phyloP scores from a whole-genome alignment of 2,888 invertebrate genomes.

The Lasius fuliginosus region DNA sequence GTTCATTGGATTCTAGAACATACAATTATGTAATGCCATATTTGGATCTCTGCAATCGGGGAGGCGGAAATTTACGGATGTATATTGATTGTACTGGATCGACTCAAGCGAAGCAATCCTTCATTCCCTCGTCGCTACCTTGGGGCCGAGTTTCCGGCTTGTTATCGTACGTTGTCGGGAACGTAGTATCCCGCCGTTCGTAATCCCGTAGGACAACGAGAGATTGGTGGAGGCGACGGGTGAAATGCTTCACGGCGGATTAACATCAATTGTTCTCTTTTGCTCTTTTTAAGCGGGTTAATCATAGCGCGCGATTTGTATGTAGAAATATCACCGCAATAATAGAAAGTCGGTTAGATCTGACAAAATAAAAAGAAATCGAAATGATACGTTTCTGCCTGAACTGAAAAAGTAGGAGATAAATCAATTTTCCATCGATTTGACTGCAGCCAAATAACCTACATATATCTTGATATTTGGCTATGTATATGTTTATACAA shows the following conservation, averaged over 20 bases:
- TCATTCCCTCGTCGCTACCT: conserved; percentile 51
- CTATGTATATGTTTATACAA: background rate
- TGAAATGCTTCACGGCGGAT: conserved; percentile 38
- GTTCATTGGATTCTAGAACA: conserved; percentile 36
- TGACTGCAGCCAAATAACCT: background rate
- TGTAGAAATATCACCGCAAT: conserved; percentile 9
- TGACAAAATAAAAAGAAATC: background rate
- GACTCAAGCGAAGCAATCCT: conserved; percentile 48
- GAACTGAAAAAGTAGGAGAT: background rate
- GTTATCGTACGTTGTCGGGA: conserved; percentile 55
- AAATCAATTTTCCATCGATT: background rate
- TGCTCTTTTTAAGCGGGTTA: background rate
- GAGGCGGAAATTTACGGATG: conserved; percentile 7
- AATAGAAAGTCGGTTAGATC: conserved; percentile 15
- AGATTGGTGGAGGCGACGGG: conserved; percentile 22
- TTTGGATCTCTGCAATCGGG: conserved; percentile 16
- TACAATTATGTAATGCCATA: conserved; percentile 32
- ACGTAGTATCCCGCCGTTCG: conserved; percentile 49
- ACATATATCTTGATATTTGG: background rate
- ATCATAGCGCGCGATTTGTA: background rate
- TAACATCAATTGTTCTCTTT: conserved; percentile 45
- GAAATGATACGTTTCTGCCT: background rate
- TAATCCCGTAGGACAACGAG: conserved; percentile 55
- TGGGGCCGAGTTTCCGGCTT: conserved; percentile 54
- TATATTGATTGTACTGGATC: conserved; percentile 49